phyloP scores from a whole-genome alignment of 1,140 invertebrate species.

The Luehdorfia chinensis region DNA sequence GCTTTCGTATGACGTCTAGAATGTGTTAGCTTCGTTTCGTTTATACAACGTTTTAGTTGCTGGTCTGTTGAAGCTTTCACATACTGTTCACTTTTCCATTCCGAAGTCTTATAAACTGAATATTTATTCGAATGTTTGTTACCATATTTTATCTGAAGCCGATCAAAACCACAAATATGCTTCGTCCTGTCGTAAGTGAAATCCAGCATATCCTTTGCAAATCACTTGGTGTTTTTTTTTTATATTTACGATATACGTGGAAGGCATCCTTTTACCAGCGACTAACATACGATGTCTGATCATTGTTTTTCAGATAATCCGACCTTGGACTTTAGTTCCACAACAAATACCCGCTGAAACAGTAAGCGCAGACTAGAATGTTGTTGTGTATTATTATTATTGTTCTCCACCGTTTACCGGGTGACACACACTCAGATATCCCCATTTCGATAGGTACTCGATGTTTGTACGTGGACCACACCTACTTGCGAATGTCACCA shows the following conservation, averaged over 20 bases:
- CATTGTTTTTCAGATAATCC: constrained; percentile 75
- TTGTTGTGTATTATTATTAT: constrained; percentile 68
- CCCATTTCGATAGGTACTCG: constrained; percentile 29
- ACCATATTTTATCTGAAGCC: constrained; percentile 7
- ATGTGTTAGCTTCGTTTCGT: constrained; percentile 19
- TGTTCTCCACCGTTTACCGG: constrained; percentile 65
- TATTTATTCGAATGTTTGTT: constrained; percentile 13
- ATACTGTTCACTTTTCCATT: constrained; percentile 22
- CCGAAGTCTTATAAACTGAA: constrained; percentile 4
- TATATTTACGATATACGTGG: background rate
- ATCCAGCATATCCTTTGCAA: background rate
- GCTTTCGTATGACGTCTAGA: background rate
- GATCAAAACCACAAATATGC: constrained; percentile 11
- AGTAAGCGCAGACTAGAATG: constrained; percentile 71
- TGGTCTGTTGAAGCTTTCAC: constrained; percentile 43
- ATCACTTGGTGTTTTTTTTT: constrained; percentile 15
- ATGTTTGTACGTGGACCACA: constrained; percentile 38
- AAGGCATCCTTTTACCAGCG: constrained; percentile 38
- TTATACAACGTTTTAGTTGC: constrained; percentile 39
- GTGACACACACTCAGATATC: constrained; percentile 38
- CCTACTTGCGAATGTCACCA: constrained; percentile 36
- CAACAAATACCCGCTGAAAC: constrained; percentile 72
- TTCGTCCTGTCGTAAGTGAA: constrained; percentile 11
- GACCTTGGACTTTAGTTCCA: constrained; percentile 73
- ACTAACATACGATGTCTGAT: constrained; percentile 68